Percentiles rank a stretch among this genome's conserved stretches.
Evolutionary conservation across 2,797 vertebrate species (phyloP).

Genomic region (Pitangus sulphuratus): DNA sequence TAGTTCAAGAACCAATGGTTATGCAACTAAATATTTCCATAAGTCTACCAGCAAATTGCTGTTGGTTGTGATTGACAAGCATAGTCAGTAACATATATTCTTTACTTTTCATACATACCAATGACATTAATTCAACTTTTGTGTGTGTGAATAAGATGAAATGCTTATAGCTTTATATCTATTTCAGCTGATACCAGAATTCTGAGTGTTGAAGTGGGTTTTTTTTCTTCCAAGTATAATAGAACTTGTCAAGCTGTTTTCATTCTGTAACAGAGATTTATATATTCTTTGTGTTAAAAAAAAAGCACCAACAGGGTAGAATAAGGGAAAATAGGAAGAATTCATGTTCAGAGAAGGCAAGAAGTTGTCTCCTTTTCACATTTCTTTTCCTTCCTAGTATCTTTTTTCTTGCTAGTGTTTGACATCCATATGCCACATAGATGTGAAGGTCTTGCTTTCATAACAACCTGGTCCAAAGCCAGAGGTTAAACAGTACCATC

Average conservation of each 20-base stretch:
- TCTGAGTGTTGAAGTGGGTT: neutral
- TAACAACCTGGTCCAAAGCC: neutral
- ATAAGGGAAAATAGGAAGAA: slow-evolving; percentile 2
- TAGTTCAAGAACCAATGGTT: neutral
- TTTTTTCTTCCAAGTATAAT: slow-evolving; percentile 23
- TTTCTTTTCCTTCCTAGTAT: neutral
- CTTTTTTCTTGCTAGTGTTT: neutral
- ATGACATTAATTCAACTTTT: slow-evolving; percentile 35
- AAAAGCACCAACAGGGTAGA: neutral
- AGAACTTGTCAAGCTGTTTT: slow-evolving; percentile 55
- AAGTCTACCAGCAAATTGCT: neutral
- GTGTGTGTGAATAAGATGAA: neutral
- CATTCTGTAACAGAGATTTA: slow-evolving; percentile 43
- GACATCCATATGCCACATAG: neutral
- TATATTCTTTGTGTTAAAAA: slow-evolving; percentile 34
- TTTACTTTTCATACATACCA: neutral
- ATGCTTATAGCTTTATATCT: slow-evolving; percentile 17
- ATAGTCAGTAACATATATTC: neutral
- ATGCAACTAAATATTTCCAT: neutral
- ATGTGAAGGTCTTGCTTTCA: neutral
- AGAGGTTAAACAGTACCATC: neutral
- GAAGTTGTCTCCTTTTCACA: neutral
- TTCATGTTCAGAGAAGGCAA: neutral
- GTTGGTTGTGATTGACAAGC: slow-evolving; percentile 29
- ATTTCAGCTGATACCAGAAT: slow-evolving; percentile 33